Percentiles rank a stretch among this genome's conserved stretches.
Conservation (phyloP, 2,113 vertebrate species). For the Prietella phreatophila region DNA sequence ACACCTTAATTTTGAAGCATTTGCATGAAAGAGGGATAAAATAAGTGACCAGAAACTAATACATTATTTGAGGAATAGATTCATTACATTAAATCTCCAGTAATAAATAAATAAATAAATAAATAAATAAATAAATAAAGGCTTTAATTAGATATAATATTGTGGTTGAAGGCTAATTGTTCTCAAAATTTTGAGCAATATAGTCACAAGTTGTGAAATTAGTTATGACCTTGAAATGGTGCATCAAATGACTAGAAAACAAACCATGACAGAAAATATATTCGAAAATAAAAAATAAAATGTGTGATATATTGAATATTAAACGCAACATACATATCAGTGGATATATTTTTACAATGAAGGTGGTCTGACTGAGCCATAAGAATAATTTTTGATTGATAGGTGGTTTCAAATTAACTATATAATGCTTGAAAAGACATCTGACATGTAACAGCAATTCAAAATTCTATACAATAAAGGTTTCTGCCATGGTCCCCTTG, state of each 20-base stretch:
- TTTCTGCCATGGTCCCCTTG: background rate
- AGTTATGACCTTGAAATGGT: conserved; percentile 25
- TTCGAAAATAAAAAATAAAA: background rate
- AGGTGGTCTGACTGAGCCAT: background rate
- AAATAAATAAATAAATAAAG: background rate
- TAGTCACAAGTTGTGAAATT: background rate
- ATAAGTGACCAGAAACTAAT: background rate
- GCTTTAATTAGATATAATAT: background rate
- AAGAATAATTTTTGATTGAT: background rate
- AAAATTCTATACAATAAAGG: background rate
- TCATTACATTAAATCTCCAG: background rate
- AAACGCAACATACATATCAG: conserved; percentile 19
- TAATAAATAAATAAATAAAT: background rate
- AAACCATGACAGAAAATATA: background rate
- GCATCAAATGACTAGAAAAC: background rate
- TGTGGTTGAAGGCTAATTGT: background rate
- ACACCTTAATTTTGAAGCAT: background rate
- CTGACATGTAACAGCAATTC: background rate
- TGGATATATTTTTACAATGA: conserved; percentile 8
- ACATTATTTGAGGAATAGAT: background rate
- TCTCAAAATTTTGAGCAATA: background rate
- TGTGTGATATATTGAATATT: conserved; percentile 22
- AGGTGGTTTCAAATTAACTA: background rate
- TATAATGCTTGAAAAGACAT: background rate
- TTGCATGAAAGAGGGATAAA: background rate